Evolutionary conservation across 1,140 invertebrate species (phyloP), one percentile per base, ranked within the genome.

Genomic region (Pseudobourletiella spinata): DNA sequence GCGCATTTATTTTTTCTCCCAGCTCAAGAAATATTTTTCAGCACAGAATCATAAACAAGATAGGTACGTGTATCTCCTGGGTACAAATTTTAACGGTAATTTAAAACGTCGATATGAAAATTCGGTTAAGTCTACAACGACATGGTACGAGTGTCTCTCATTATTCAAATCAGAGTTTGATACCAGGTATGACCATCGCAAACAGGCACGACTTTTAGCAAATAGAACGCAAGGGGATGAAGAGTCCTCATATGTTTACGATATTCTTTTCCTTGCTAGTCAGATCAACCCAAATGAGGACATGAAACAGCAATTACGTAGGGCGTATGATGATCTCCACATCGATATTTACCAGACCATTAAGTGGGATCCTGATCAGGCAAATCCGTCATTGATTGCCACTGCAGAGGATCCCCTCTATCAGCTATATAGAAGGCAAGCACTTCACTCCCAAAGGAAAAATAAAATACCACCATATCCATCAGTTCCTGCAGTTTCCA

Each of bases 271-370:
- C 22, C 25, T 61, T 26, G 6, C 48, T 2, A 52, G 35, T 18
- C 59, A 61, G 50, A 50, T 61, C 4, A 8, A 61, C 30, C 28
- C 46, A 11, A 20, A 3, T n/a, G 59, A 61, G 25, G 15, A 28
- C 3, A 28, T 4, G 6, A 18, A 26, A 6, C 24, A 11, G 3
- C 6, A 26, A 24, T 6, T 52, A 22, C 22, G 6, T 2, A 2
- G 46, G 28, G 48, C 11, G 16, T 46, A 29, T 18, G 6, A 61
- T 26, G 28, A 20, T 30, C 20, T 61, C 2, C 26, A 25, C 20
- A 46, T 50, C 8, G 18, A 48, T 11, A 54, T 54, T 54, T 39
- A 39, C n/a, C 8, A 39, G n/a, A 39, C n/a, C n/a, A 39, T 39
- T 39, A 39, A 39, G n/a, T 39, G 32, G 32, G 32, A 39, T n/a